phyloP scores from a whole-genome alignment of 2,113 vertebrate genomes.

The Hydropotes inermis region DNA sequence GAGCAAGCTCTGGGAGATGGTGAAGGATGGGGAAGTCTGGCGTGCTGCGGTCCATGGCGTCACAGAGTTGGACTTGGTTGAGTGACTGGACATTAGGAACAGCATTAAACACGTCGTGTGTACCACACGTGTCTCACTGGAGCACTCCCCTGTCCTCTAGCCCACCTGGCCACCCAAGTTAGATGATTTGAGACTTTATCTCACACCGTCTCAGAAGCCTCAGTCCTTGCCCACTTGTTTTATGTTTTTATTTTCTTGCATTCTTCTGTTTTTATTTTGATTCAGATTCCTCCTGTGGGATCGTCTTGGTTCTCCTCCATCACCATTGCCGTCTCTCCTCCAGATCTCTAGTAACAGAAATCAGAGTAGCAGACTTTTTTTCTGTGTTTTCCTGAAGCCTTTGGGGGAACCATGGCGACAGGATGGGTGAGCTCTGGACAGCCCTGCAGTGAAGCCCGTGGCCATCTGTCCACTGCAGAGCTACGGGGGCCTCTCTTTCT shows the following conservation, averaged over 20 bases:
- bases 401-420: neutral
- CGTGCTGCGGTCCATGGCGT: neutral
- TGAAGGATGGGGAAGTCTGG: neutral
- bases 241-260: neutral
- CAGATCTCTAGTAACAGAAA: neutral
- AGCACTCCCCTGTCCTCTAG: fast-evolving
- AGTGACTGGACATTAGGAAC: neutral
- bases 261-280: neutral
- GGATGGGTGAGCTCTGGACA: neutral
- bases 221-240: neutral
- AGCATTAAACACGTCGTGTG: neutral
- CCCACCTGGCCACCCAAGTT: neutral
- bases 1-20: neutral
- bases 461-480: neutral
- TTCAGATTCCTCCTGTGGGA: neutral
- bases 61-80: fast-evolving
- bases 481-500: neutral
- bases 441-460: fast-evolving
- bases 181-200: neutral
- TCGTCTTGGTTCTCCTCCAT: neutral
- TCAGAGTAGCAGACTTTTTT: neutral
- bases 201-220: neutral
- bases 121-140: neutral
- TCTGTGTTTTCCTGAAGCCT: neutral
- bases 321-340: neutral